These are phyloP conservation scores for Cryptoprocta ferox DNA, from an alignment of 2,797 vertebrate genomes.

Conservation along the genomic window DNA sequence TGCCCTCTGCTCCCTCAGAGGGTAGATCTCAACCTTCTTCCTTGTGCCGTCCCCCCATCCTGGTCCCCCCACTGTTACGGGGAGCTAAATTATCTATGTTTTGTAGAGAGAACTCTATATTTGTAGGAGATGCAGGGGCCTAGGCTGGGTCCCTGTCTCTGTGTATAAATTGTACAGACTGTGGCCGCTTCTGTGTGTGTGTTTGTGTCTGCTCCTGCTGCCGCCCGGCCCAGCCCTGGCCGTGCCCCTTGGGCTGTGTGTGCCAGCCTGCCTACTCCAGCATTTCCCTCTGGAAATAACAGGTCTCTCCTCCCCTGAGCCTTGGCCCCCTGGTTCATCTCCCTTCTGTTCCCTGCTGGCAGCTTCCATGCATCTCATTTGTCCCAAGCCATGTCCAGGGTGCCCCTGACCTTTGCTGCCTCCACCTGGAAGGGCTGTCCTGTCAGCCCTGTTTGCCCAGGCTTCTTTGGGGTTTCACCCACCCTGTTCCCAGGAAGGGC, in stretches of 20 bases:
- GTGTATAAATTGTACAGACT: slow-evolving; percentile 81
- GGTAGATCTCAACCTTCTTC: background rate
- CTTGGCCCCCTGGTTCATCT: background rate
- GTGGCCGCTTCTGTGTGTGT: background rate
- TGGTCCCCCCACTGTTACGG: background rate
- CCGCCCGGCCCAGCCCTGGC: background rate
- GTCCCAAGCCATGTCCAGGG: background rate
- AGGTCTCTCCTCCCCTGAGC: background rate
- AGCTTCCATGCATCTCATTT: slow-evolving; percentile 20
- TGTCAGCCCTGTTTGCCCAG: background rate
- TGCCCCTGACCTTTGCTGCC: background rate
- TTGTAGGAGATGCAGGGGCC: slow-evolving; percentile 68
- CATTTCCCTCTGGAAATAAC: slow-evolving; percentile 33
- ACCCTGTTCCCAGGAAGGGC: background rate
- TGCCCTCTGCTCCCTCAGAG: background rate
- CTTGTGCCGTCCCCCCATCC: background rate
- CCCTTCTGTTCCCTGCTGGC: background rate
- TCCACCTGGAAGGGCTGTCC: background rate
- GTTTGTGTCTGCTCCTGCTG: slow-evolving; percentile 11
- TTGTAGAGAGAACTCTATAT: slow-evolving; percentile 80
- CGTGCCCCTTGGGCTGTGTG: background rate
- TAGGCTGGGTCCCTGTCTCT: slow-evolving; percentile 40
- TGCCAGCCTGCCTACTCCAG: background rate
- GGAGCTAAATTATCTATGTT: slow-evolving; percentile 80
- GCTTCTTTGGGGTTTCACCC: background rate